phyloP scores from a whole-genome alignment of 2,888 invertebrate species.

The Carabus problematicus region DNA sequence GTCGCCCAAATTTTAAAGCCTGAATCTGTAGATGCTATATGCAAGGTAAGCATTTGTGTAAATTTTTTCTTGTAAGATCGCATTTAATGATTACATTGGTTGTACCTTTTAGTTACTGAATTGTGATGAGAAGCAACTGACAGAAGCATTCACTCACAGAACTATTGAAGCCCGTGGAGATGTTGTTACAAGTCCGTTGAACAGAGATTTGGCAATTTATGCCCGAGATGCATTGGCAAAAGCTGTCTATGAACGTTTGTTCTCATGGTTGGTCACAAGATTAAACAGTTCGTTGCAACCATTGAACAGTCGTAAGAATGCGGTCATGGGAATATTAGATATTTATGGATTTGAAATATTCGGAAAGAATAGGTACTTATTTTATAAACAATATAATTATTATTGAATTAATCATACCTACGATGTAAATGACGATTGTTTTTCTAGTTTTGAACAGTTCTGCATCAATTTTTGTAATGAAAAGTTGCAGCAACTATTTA shows the following conservation, averaged over 20 bases:
- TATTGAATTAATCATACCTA: background rate
- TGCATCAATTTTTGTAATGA: slow-evolving; percentile 97
- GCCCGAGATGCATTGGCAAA: slow-evolving; percentile 91
- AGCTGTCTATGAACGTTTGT: slow-evolving; percentile 88
- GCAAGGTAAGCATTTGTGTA: slow-evolving; percentile 66
- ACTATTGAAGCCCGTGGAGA: slow-evolving; percentile 89
- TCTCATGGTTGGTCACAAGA: slow-evolving; percentile 86
- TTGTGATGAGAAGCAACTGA: slow-evolving; percentile 70
- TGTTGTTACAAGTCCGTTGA: slow-evolving; percentile 81
- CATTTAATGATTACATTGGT: background rate
- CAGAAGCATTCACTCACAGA: slow-evolving; percentile 78
- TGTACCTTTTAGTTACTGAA: slow-evolving; percentile 70
- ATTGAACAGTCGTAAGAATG: slow-evolving; percentile 63
- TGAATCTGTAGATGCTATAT: slow-evolving; percentile 70
- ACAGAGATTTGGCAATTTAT: slow-evolving; percentile 81
- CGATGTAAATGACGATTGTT: background rate
- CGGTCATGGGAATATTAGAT: slow-evolving; percentile 88
- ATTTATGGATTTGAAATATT: slow-evolving; percentile 97
- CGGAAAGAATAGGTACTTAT: slow-evolving; percentile 76
- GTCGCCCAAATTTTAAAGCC: slow-evolving; percentile 72
- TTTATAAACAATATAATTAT: background rate
- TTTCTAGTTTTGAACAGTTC: slow-evolving; percentile 82
- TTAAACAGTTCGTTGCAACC: slow-evolving; percentile 79
- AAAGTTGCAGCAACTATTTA: slow-evolving; percentile 92
- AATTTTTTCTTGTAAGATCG: slow-evolving; percentile 6